Evolutionary conservation across 1,140 invertebrate genomes (phyloP).

Genomic region (Drosophila watanabei): DNA sequence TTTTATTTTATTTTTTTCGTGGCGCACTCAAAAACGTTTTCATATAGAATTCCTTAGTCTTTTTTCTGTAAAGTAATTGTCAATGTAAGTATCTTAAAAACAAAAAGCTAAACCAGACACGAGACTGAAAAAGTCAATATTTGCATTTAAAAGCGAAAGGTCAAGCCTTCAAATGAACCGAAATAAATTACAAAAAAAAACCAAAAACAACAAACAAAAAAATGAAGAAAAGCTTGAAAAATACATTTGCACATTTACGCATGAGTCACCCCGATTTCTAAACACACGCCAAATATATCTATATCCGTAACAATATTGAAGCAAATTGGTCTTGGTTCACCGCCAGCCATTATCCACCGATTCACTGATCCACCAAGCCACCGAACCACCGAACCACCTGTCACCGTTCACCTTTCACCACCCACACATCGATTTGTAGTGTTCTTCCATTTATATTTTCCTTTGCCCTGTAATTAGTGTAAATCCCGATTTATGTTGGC

Average conservation of each 20-base stretch:
- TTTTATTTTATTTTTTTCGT: conserved; percentile 42
- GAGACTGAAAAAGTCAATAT: conserved; percentile 39
- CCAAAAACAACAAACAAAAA: conserved; percentile 29
- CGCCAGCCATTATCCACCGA: conserved; percentile 37
- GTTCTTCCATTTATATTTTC: conserved; percentile 34
- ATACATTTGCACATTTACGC: conserved; percentile 86
- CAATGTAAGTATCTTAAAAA: conserved; percentile 78
- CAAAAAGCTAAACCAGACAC: conserved; percentile 47
- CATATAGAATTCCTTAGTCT: conserved; percentile 68
- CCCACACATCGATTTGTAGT: conserved; percentile 60
- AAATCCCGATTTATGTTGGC: conserved; percentile 55
- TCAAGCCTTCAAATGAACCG: conserved; percentile 41
- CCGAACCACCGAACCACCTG: too few relatives aligned
- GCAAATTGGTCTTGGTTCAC: conserved; percentile 53
- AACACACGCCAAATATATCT: conserved; percentile 56
- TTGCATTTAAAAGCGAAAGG: conserved; percentile 61
- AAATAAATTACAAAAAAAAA: conserved; percentile 20
- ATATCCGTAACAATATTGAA: conserved; percentile 46
- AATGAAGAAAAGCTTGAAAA: conserved; percentile 77
- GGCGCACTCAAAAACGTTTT: conserved; percentile 57
- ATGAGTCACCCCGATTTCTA: conserved; percentile 85
- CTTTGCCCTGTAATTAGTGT: conserved; percentile 71
- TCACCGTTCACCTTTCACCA: conserved; percentile 10
- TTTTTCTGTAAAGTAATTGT: conserved; percentile 76
- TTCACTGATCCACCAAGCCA: not conserved